Evolutionary conservation across 2,888 invertebrate species (phyloP), one percentile per base, ranked within the genome.

Genomic region (Pristionchus mayeri): DNA sequence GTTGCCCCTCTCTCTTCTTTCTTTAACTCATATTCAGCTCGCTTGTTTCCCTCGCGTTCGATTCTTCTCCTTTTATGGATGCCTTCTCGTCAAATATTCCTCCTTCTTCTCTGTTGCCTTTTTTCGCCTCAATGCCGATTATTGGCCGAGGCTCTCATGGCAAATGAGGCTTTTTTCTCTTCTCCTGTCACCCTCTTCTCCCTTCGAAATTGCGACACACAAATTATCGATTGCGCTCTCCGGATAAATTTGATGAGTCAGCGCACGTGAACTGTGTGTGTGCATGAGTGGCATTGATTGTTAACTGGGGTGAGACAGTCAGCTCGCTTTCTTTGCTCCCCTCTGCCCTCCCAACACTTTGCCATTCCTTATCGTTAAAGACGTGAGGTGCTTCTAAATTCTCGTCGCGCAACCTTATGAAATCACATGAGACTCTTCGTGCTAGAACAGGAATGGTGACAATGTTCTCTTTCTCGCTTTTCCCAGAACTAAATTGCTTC

Each of bases 31-130:
- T 63, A 63, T 63, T n/a, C n/a, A n/a, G 11, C 34, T 30, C 34
- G 24, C 27, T 71, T 71, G 37, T 24, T 71, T 40, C n/a, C 30
- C 71, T 2, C 40, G 16, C 37, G 27, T 71, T 44, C 71, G 40
- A 40, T 54, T 54, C 54, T 54, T 67, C 67, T 40, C 24, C n/a
- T 44, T 71, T 40, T n/a, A 71, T 44, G 67, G 67, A 67, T 37
- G 18, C 24, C 40, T n/a, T 71, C 71, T 71, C 71, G 40, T 71
- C 40, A 71, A 71, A 71, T 71, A 71, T 71, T 71, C 71, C 67
- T 30, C 63, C 63, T 63, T 34, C 63, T 63, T 34, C 24, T 18
- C 57, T 63, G 24, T 34, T 71, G 40, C 40, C 18, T 67, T 40
- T 3, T 40, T 44, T 71, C 71, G 44, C 71, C 40, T 4, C 71